These are phyloP conservation scores for Amiota mariae DNA, from an alignment of 2,888 invertebrate species.

Conservation along the genomic window DNA sequence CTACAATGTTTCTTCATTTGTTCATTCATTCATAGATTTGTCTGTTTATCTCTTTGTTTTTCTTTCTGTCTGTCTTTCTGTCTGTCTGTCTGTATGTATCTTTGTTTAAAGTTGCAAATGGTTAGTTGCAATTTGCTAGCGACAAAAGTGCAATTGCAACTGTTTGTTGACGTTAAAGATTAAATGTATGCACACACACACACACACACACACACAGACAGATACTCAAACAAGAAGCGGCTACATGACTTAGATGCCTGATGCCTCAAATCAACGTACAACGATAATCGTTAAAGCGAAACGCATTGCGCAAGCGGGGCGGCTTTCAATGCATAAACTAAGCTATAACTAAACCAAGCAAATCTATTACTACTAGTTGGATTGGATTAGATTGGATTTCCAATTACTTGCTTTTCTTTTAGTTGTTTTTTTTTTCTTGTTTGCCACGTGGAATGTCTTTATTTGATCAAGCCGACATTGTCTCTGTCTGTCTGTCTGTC, in stretches of 20 bases:
- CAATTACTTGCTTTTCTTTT: background rate
- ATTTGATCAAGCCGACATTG: slow-evolving; percentile 13
- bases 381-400: too few relatives aligned
- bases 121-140: slow-evolving; percentile 18
- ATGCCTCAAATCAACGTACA: slow-evolving; percentile 24
- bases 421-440: background rate
- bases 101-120: background rate
- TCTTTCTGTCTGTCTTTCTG: too few relatives aligned
- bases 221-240: slow-evolving; percentile 27
- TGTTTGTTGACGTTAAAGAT: slow-evolving; percentile 9
- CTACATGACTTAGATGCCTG: slow-evolving; percentile 41
- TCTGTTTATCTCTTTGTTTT: too few relatives aligned
- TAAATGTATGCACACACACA: background rate
- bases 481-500: too few relatives aligned
- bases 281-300: slow-evolving; percentile 26
- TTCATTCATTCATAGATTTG: too few relatives aligned
- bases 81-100: background rate
- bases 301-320: slow-evolving; percentile 59
- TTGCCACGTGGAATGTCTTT: slow-evolving; percentile 47
- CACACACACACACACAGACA: background rate
- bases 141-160: slow-evolving; percentile 11
- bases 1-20: background rate
- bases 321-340: background rate
- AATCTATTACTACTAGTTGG: background rate
- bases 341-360: too few relatives aligned